phyloP scores from a whole-genome alignment of 2,888 invertebrate species.

The Idaea aversata region DNA sequence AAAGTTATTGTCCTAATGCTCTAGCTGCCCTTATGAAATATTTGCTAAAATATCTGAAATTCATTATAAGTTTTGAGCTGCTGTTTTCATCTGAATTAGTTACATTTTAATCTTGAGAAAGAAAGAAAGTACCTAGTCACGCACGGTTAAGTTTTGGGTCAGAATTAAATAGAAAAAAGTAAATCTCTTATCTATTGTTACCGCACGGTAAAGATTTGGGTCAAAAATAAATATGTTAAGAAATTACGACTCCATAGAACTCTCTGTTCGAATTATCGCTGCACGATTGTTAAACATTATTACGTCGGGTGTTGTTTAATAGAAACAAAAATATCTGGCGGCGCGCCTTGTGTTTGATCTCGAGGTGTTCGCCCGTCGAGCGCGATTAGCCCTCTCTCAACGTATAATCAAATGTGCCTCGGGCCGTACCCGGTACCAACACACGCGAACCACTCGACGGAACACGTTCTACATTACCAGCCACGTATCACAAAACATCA shows the following conservation, averaged over 20 bases:
- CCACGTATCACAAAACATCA: constrained; percentile 22
- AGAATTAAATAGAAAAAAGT: too few relatives aligned
- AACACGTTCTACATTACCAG: constrained; percentile 34
- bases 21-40: too few relatives aligned
- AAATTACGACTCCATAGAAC: constrained; percentile 40
- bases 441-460: constrained; percentile 23
- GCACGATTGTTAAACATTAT: constrained; percentile 81
- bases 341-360: constrained; percentile 81
- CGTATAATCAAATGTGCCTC: constrained; percentile 80
- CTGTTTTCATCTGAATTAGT: too few relatives aligned
- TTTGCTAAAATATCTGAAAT: too few relatives aligned
- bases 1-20: not conserved
- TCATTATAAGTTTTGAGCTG: too few relatives aligned
- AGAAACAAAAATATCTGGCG: constrained; percentile 81
- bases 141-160: too few relatives aligned
- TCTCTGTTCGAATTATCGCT: constrained; percentile 74
- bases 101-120: too few relatives aligned
- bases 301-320: constrained; percentile 81
- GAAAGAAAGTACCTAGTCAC: too few relatives aligned
- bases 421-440: constrained; percentile 54
- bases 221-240: not conserved
- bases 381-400: constrained; percentile 80
- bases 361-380: constrained; percentile 80
- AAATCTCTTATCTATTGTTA: not conserved
- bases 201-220: not conserved